phyloP scores from a whole-genome alignment of 2,113 vertebrate genomes.

The Haemorhous mexicanus region DNA sequence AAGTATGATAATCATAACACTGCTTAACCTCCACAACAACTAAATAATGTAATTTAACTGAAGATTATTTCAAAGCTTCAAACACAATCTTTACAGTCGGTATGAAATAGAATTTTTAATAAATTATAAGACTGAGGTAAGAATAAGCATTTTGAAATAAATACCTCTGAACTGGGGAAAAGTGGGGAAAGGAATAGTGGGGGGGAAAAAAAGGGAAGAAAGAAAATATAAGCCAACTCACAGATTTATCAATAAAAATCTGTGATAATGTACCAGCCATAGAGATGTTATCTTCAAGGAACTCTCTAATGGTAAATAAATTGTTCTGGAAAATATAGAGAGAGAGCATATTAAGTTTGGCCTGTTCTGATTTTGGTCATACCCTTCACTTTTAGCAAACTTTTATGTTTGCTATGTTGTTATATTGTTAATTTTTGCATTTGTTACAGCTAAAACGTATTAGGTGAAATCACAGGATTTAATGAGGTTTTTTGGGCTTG shows the following conservation, averaged over 20 bases:
- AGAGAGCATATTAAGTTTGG: background rate
- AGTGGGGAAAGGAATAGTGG: background rate
- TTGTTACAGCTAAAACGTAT: background rate
- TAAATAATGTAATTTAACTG: background rate
- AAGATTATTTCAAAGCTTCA: background rate
- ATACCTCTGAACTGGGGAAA: background rate
- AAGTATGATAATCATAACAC: background rate
- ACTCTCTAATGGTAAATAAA: background rate
- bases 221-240: background rate
- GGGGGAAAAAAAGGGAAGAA: background rate
- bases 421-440: background rate
- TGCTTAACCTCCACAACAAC: background rate
- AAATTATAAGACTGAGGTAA: background rate
- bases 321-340: background rate
- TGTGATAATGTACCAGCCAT: rapidly evolving
- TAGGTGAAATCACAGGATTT: background rate
- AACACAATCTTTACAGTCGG: background rate
- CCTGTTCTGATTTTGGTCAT: background rate
- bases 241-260: background rate
- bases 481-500: background rate
- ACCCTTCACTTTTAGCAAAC: background rate
- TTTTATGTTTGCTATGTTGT: background rate
- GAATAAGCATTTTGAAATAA: background rate
- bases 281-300: background rate
- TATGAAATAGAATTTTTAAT: background rate